Base-by-base conservation (phyloP, 2,113 vertebrate species). In the Sapajus apella region DNA sequence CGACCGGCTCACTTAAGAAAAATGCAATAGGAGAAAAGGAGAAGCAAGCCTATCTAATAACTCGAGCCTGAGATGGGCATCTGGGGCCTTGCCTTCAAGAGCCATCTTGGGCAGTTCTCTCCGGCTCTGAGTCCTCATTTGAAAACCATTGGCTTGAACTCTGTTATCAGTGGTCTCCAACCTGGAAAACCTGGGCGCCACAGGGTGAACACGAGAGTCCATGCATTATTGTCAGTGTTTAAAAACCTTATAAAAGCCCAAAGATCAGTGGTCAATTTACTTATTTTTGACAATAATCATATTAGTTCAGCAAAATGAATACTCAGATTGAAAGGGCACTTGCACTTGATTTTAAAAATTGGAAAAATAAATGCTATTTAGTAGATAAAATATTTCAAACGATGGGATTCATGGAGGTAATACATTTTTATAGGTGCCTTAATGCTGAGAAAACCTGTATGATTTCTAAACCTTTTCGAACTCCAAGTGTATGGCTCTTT, bases 291-390 rank as follows among this genome's bases (percentile, higher is more conserved):
- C 27, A 80, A 79, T 95, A 79, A 68, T 61, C 11, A 23, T 76
- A 52, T 91, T 40, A 81, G 32, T 56, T 80, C 11, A 56, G 17
- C 30, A 70, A 80, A 87, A 52, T 37, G 61, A 91, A 84, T 11
- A 40, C 11, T 72, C 20, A 87, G 45, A 87, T 87, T 79, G 75
- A 47, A 93, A 66, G 25, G 8, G 61, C 37, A 35, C 0, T 16
- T 91, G 25, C 10, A 79, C 47, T 86, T 40, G 81, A 47, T 86
- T 73, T 25, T 35, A 83, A 72, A 89, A 52, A 43, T 45, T 50
- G 25, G 3, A 27, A 87, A 94, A 91, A 61, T 45, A 77, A 95
- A 85, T 91, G n/a, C 58, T 95, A 10, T 73, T 73, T 91, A 35
- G 25, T 76, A 70, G 47, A 37, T n/a, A 79, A 84, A 94, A 30